These are phyloP conservation scores for Tanytarsus gracilentus DNA, from an alignment of 2,888 invertebrate species.

Conservation along the genomic window DNA sequence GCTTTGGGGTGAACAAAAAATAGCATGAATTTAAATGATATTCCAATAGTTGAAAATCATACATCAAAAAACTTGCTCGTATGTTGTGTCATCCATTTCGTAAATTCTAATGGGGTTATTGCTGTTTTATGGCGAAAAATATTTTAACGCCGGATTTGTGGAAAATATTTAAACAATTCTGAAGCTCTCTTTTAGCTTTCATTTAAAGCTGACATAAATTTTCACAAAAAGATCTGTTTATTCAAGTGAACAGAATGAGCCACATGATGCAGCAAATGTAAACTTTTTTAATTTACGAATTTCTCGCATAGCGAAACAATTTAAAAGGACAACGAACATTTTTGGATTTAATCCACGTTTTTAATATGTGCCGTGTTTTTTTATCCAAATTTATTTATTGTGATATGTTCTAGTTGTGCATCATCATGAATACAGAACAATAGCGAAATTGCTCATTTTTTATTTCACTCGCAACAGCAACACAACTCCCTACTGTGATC, in stretches of 20 bases:
- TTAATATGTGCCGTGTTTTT: conserved; percentile 10
- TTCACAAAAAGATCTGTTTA: too few species aligned
- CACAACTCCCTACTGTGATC: too few species aligned
- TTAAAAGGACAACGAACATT: not conserved
- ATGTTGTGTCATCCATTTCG: not conserved
- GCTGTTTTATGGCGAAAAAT: too few species aligned
- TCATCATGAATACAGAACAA: not conserved
- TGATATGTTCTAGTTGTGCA: conserved; percentile 8
- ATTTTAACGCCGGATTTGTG: too few species aligned
- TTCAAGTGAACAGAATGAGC: too few species aligned
- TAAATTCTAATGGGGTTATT: too few species aligned
- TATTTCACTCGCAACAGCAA: not conserved
- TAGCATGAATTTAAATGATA: conserved; percentile 9
- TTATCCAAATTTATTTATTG: conserved; percentile 6
- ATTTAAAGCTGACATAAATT: too few species aligned
- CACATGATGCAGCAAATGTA: too few species aligned
- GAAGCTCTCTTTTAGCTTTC: too few species aligned
- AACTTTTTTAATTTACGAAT: too few species aligned
- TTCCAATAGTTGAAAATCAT: not conserved
- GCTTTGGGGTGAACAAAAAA: not conserved
- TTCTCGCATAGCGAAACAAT: not conserved
- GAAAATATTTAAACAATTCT: too few species aligned
- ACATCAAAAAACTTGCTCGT: not conserved
- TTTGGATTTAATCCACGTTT: conserved; percentile 12
- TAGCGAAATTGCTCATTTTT: not conserved